Evolutionary conservation across 23 tunicate species (phyloP).

Genomic region (Trididemnum nubilum): DNA sequence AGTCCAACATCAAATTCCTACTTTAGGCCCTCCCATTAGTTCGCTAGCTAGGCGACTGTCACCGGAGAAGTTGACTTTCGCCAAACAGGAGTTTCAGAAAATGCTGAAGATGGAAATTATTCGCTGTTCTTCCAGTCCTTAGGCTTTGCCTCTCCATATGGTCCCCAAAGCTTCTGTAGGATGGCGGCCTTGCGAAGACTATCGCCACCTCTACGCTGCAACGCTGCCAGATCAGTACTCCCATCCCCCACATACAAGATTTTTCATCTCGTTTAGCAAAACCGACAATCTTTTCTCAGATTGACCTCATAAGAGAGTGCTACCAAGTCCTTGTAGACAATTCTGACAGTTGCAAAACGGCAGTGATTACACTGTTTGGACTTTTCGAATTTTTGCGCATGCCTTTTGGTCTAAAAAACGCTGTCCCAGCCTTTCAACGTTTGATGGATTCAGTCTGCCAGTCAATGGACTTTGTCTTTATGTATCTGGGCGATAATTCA

Average conservation of each 20-base stretch:
- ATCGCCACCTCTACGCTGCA: neutral
- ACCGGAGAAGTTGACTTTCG: neutral
- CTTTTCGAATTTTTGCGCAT: slow-evolving; percentile 21
- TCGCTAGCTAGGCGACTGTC: neutral
- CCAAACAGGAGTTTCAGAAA: neutral
- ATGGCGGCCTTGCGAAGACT: slow-evolving; percentile 21
- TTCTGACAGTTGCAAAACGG: slow-evolving; percentile 8
- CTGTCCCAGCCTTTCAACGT: neutral
- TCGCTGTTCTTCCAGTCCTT: slow-evolving; percentile 4
- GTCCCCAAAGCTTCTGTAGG: slow-evolving; percentile 6
- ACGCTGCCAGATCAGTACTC: slow-evolving; percentile 21
- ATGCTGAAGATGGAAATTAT: slow-evolving; percentile 13
- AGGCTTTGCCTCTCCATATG: slow-evolving; percentile 14
- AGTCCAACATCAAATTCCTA: neutral
- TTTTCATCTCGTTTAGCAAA: slow-evolving; percentile 6
- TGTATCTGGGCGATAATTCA: neutral
- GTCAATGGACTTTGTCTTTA: neutral
- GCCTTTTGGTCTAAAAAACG: slow-evolving; percentile 24
- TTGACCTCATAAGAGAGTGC: neutral
- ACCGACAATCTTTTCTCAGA: neutral
- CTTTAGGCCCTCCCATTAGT: neutral
- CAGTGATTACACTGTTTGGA: neutral
- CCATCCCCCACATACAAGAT: slow-evolving; percentile 24
- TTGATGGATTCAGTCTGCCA: neutral
- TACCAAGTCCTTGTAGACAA: slow-evolving; percentile 5